These are phyloP conservation scores for Zaprionus nigranus DNA, from an alignment of 1,140 invertebrate genomes.

Conservation along the genomic window DNA sequence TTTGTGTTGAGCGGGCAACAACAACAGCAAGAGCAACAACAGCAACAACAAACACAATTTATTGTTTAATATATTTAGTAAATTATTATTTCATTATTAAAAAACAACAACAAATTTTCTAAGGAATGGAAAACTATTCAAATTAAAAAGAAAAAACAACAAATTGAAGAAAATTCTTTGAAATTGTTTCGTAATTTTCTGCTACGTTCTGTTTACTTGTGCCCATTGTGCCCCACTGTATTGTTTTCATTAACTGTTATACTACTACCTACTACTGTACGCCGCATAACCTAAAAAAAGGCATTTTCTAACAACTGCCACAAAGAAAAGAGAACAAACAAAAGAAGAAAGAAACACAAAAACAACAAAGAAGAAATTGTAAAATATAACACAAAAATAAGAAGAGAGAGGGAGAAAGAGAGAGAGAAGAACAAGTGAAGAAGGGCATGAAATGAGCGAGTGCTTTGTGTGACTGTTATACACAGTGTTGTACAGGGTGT, in stretches of 20 bases:
- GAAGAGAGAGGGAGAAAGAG: not conserved
- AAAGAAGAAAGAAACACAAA: conserved; percentile 14
- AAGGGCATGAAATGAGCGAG: not conserved
- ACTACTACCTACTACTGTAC: conserved; percentile 35
- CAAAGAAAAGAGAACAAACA: conserved; percentile 3
- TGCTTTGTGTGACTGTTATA: conserved; percentile 12
- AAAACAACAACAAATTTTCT: conserved; percentile 1
- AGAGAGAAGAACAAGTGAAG: not conserved
- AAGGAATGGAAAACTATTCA: conserved; percentile 6
- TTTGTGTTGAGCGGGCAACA: conserved; percentile 27
- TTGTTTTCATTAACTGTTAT: conserved; percentile 51
- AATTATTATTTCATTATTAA: conserved; percentile 60
- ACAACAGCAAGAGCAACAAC: conserved; percentile 7
- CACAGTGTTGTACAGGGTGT: not conserved
- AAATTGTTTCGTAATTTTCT: conserved; percentile 27
- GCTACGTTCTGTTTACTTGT: conserved; percentile 10
- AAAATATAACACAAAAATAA: conserved; percentile 38
- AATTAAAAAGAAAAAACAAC: conserved; percentile 12
- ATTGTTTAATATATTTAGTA: conserved; percentile 68
- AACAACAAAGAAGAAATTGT: conserved; percentile 35
- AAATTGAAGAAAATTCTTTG: not conserved
- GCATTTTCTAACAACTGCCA: conserved; percentile 60
- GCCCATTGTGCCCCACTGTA: not conserved
- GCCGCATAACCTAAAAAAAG: conserved; percentile 37
- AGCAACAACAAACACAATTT: conserved; percentile 18